A percentile compares a stretch with the other conserved stretches of the same genome.
phyloP scores from a whole-genome alignment of 2,113 vertebrate species.

The Balaeniceps rex region DNA sequence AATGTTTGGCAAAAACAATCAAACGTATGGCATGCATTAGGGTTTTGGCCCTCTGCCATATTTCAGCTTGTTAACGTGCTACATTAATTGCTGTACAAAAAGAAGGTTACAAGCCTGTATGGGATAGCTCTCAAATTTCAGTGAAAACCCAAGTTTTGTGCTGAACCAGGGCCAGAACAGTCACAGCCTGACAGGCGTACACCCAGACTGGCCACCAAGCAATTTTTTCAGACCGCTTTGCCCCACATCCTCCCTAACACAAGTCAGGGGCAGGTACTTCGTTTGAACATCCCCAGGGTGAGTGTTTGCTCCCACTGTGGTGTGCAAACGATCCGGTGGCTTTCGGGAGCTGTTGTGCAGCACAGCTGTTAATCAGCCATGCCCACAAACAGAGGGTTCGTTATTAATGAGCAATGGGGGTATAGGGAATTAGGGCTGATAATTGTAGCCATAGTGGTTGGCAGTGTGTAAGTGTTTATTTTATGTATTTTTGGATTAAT shows the following conservation, averaged over 20 bases:
- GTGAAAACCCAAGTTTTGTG: background rate
- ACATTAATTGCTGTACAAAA: background rate
- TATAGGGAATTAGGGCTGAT: background rate
- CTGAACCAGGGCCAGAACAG: background rate
- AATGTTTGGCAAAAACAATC: background rate
- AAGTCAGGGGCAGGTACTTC: background rate
- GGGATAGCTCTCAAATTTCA: background rate
- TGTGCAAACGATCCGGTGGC: background rate
- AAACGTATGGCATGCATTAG: background rate
- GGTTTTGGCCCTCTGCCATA: background rate
- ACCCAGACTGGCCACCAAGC: background rate
- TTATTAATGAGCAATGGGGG: background rate
- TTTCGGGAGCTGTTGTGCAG: background rate
- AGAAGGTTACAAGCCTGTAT: background rate
- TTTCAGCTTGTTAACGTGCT: background rate
- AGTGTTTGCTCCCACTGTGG: background rate
- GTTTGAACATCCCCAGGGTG: background rate
- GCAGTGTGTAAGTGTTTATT: background rate
- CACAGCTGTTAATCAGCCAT: background rate
- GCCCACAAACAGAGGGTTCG: background rate
- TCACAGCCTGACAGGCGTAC: background rate
- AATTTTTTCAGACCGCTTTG: background rate
- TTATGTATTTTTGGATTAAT: background rate
- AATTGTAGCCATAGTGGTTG: background rate
- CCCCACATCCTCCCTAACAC: background rate